Evolutionary conservation across 2,888 invertebrate species (phyloP).

Genomic region (Drosophila buzzatii): DNA sequence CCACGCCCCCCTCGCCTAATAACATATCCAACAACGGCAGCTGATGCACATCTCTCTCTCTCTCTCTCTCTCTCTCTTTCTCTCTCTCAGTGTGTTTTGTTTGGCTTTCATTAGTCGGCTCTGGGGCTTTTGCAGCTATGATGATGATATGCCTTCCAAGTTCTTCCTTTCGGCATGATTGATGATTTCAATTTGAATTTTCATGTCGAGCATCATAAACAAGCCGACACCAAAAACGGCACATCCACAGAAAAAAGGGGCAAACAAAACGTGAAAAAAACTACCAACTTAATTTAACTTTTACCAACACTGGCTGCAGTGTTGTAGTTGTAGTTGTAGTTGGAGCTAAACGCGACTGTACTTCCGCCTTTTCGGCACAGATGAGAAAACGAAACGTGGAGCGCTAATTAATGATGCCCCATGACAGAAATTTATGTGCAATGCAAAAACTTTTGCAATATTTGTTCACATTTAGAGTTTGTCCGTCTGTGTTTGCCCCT

Average conservation of each 20-base stretch:
- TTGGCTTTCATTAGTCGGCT: conserved; percentile 75
- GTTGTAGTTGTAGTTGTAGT: conserved; percentile 27
- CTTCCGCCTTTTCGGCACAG: conserved; percentile 54
- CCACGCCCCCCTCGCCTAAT: conserved; percentile 60
- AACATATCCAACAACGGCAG: conserved; percentile 65
- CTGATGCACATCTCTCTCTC: conserved; percentile 17
- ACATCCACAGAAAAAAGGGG: not conserved
- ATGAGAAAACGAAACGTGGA: conserved; percentile 39
- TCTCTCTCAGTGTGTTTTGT: conserved; percentile 34
- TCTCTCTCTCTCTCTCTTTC: no score
- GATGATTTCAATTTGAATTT: conserved; percentile 82
- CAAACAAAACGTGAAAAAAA: conserved; percentile 28
- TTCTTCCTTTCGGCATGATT: conserved; percentile 65
- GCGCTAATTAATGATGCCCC: conserved; percentile 84
- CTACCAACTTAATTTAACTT: conserved; percentile 77
- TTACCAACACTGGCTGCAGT: conserved; percentile 52
- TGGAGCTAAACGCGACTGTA: conserved; percentile 64
- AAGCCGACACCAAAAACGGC: conserved; percentile 23
- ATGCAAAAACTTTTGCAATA: conserved; percentile 83
- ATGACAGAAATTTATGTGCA: conserved; percentile 84
- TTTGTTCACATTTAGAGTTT: conserved; percentile 79
- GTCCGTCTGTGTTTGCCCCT: conserved; percentile 26
- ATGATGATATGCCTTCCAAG: conserved; percentile 48
- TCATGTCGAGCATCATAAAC: conserved; percentile 75
- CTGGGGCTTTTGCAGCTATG: conserved; percentile 37